These are phyloP conservation scores for Lycocerus yunnanus DNA, from an alignment of 2,888 invertebrate species.

Conservation along the genomic window DNA sequence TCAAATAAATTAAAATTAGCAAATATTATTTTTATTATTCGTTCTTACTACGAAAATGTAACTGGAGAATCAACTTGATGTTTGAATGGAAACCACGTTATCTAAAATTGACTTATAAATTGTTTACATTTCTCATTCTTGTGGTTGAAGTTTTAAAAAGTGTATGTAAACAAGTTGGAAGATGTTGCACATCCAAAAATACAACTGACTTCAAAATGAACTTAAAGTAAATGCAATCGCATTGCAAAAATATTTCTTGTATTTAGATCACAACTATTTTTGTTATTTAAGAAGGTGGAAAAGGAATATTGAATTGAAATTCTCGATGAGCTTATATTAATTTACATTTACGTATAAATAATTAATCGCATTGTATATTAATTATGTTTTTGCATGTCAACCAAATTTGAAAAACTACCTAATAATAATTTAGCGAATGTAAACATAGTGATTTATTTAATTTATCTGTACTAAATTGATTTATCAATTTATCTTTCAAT, in stretches of 20 bases:
- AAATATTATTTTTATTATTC: neutral
- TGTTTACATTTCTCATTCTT: neutral
- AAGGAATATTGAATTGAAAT: neutral
- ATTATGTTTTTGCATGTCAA: neutral
- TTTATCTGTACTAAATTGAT: neutral
- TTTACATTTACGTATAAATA: neutral
- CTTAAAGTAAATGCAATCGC: neutral
- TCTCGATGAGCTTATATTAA: neutral
- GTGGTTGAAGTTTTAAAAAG: neutral
- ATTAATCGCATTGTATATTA: neutral
- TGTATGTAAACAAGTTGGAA: neutral
- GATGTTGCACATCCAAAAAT: neutral
- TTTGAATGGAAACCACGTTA: neutral
- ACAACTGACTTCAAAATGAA: neutral
- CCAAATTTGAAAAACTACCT: too few relatives aligned
- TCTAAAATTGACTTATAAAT: neutral
- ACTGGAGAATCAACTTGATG: neutral
- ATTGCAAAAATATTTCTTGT: conserved; percentile 2
- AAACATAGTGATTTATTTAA: neutral
- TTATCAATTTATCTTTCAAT: neutral
- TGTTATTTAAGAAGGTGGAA: conserved; percentile 6
- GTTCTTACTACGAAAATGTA: neutral
- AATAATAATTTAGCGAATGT: neutral
- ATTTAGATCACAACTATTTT: conserved; percentile 24
- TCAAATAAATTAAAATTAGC: neutral